Conservation (phyloP, 2,888 invertebrate genomes). For the Mimachlamys varia region DNA sequence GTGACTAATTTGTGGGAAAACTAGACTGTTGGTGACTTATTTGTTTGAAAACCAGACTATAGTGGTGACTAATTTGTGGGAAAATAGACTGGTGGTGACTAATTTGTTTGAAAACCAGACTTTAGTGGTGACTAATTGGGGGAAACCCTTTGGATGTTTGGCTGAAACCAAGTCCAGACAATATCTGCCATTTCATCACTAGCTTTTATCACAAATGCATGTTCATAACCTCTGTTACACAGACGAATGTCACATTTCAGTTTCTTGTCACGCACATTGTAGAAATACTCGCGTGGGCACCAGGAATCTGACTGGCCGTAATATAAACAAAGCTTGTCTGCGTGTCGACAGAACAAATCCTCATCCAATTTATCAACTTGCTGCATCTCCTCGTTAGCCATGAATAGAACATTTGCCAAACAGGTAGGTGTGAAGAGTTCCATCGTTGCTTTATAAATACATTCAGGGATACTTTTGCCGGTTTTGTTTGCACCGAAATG, state of each 20-base stretch:
- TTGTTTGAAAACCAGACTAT: too few species aligned
- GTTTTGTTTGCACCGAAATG: slow-evolving; percentile 67
- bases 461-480: slow-evolving; percentile 65
- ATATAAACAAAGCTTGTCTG: slow-evolving; percentile 88
- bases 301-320: slow-evolving; percentile 92
- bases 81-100: too few species aligned
- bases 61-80: too few species aligned
- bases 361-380: slow-evolving; percentile 87
- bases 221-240: slow-evolving; percentile 86
- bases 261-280: slow-evolving; percentile 85
- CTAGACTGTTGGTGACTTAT: too few species aligned
- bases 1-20: too few species aligned
- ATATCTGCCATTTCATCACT: slow-evolving; percentile 79
- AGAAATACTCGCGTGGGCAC: slow-evolving; percentile 89
- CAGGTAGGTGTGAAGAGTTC: slow-evolving; percentile 77
- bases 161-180: slow-evolving; percentile 68
- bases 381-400: slow-evolving; percentile 87
- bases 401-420: slow-evolving; percentile 68
- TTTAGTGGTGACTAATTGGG: too few species aligned
- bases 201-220: slow-evolving; percentile 90
- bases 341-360: slow-evolving; percentile 84
- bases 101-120: too few species aligned
- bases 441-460: slow-evolving; percentile 74
- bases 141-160: slow-evolving; percentile 27
- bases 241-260: slow-evolving; percentile 86